phyloP scores from a whole-genome alignment of 2,888 invertebrate genomes.

The Eumacrocentrus americanus region DNA sequence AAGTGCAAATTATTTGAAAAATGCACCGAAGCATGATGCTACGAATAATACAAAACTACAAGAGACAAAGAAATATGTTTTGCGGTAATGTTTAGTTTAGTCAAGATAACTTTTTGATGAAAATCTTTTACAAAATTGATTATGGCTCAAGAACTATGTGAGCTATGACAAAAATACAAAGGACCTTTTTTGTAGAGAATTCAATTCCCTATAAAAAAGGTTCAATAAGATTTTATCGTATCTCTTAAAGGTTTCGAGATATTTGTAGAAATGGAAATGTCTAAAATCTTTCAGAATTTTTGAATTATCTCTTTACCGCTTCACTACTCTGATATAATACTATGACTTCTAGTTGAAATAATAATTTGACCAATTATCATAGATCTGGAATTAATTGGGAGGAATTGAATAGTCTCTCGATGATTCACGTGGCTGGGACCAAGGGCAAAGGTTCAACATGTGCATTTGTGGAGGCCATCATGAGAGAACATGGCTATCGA shows the following conservation, averaged over 20 bases:
- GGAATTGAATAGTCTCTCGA: constrained; percentile 75
- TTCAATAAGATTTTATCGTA: no score
- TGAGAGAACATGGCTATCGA: constrained; percentile 80
- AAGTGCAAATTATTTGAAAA: constrained; percentile 69
- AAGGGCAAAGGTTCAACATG: constrained; percentile 98
- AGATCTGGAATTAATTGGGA: constrained; percentile 71
- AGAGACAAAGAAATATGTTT: constrained; percentile 67
- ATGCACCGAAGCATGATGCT: constrained; percentile 18
- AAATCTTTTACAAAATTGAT: neutral
- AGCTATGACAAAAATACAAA: no score
- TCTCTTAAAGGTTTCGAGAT: no score
- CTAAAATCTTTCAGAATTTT: no score
- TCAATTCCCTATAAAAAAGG: no score
- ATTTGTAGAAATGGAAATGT: no score
- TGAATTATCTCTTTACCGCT: no score
- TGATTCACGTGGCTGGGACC: constrained; percentile 96
- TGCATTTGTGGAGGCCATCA: constrained; percentile 88
- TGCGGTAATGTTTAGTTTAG: constrained; percentile 55
- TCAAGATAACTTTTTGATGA: no score
- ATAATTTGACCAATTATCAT: neutral
- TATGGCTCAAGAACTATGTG: no score
- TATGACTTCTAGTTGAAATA: no score
- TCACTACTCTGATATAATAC: no score
- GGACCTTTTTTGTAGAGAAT: no score
- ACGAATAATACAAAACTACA: constrained; percentile 55